phyloP scores from a whole-genome alignment of 2,113 vertebrate species.

The Peucedramus taeniatus region DNA sequence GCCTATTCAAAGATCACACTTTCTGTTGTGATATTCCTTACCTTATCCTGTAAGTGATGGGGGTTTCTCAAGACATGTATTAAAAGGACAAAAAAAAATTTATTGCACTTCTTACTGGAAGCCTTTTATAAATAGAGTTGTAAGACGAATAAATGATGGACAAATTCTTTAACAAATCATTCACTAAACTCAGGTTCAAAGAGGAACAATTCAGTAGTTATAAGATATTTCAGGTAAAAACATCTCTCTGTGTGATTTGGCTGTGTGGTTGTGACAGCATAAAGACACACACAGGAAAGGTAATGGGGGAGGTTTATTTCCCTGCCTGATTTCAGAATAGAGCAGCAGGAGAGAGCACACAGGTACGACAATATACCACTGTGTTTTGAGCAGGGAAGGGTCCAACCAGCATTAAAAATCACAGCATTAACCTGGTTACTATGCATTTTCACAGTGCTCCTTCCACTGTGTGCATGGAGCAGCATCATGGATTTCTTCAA shows the following conservation, averaged over 20 bases:
- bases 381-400: neutral
- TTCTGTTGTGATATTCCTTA: neutral
- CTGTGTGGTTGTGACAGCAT: neutral
- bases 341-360: neutral
- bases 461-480: neutral
- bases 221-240: neutral
- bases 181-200: neutral
- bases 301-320: neutral
- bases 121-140: neutral
- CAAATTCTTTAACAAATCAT: neutral
- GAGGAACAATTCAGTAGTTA: neutral
- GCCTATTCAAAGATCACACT: neutral
- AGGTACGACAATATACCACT: rapidly evolving
- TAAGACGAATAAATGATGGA: neutral
- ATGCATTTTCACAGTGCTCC: neutral
- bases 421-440: neutral
- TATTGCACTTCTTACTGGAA: neutral
- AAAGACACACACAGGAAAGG: neutral
- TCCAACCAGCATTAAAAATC: neutral
- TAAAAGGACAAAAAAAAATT: neutral
- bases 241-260: neutral
- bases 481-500: neutral
- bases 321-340: neutral
- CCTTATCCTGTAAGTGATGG: neutral
- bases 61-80: neutral